Evolutionary conservation across 2,113 vertebrate species (phyloP).

Genomic region (Beaufortia kweichowensis): DNA sequence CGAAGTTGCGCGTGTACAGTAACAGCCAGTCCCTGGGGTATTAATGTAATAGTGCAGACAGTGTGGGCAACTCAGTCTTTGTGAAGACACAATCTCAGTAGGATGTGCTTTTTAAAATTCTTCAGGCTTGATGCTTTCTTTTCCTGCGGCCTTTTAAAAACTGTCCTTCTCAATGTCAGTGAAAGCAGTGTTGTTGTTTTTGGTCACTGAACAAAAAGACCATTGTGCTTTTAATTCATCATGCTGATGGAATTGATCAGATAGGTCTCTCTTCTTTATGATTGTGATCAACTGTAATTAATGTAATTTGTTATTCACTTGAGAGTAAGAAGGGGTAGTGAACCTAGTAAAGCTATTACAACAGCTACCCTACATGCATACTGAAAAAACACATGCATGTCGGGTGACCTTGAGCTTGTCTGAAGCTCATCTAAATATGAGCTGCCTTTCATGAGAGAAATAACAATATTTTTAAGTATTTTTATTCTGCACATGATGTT

Average conservation of each 20-base stretch:
- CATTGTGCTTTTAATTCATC: background rate
- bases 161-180: constrained; percentile 5
- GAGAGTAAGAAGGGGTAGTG: too few relatives aligned
- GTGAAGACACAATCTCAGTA: constrained; percentile 13
- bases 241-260: background rate
- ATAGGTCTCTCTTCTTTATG: background rate
- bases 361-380: background rate
- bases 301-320: background rate
- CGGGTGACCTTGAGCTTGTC: constrained; percentile 12
- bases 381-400: too few relatives aligned
- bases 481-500: too few relatives aligned
- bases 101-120: constrained; percentile 19
- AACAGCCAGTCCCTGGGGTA: background rate
- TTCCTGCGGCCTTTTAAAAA: constrained; percentile 6
- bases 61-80: constrained; percentile 14
- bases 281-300: background rate
- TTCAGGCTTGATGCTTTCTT: constrained; percentile 1
- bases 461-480: too few relatives aligned
- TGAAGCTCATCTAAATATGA: background rate
- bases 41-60: constrained; percentile 37
- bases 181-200: background rate
- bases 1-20: constrained; percentile 19
- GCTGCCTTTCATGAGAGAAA: background rate
- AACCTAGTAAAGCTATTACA: too few relatives aligned
- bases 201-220: constrained; percentile 2